A percentile compares a stretch with the other conserved stretches of the same genome.
Conservation (phyloP, 2,888 invertebrate species). For the Caenorhabditis panamensis region DNA sequence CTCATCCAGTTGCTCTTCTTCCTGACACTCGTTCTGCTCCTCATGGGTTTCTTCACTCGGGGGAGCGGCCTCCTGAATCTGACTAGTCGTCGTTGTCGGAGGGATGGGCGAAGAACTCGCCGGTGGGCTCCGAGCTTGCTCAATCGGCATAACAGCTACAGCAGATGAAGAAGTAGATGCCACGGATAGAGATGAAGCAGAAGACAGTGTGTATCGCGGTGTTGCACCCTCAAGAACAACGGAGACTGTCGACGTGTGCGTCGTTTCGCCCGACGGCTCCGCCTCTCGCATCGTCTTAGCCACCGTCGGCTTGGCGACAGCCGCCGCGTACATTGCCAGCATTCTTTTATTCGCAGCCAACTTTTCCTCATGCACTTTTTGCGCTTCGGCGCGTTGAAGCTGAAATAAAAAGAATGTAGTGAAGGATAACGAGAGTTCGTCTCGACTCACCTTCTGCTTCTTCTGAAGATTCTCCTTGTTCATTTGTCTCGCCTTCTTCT, state of each 20-base stretch:
- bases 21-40: too few relatives aligned
- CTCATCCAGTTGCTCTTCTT: too few relatives aligned
- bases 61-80: too few relatives aligned
- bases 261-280: too few relatives aligned
- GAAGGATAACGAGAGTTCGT: background rate
- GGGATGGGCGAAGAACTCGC: too few relatives aligned
- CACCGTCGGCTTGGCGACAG: constrained; percentile 29
- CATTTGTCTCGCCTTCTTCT: constrained; percentile 26
- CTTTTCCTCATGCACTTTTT: background rate
- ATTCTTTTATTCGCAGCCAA: background rate
- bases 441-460: constrained; percentile 7
- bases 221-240: background rate
- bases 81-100: too few relatives aligned
- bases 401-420: constrained; percentile 5
- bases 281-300: background rate
- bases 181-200: background rate
- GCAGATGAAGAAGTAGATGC: too few relatives aligned
- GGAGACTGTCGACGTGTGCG: background rate
- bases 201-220: background rate
- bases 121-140: too few relatives aligned
- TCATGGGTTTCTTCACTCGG: too few relatives aligned
- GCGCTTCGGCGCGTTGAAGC: constrained; percentile 21
- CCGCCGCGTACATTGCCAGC: constrained; percentile 21
- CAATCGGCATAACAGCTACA: too few relatives aligned
- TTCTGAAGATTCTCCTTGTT: constrained; percentile 21